phyloP scores from a whole-genome alignment of 2,888 invertebrate species.

The Octodonta nipae region DNA sequence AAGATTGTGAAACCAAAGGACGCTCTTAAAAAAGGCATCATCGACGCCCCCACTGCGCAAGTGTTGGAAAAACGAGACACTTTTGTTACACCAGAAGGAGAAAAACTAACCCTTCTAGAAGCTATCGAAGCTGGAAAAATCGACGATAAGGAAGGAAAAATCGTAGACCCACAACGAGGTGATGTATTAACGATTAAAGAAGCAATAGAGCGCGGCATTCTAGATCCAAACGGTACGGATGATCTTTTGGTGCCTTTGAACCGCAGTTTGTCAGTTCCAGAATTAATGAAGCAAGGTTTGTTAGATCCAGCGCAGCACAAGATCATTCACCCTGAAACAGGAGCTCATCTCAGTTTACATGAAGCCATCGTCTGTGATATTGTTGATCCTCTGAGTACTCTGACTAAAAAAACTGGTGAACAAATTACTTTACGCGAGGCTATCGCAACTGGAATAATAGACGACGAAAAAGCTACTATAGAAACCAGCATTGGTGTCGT shows the following conservation, averaged over 20 bases:
- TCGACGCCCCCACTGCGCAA: constrained; percentile 62
- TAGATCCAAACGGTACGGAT: constrained; percentile 64
- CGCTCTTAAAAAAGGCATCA: constrained; percentile 63
- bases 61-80: constrained; percentile 49
- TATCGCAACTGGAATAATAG: constrained; percentile 54
- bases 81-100: constrained; percentile 43
- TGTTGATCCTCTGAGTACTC: constrained; percentile 64
- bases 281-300: constrained; percentile 74
- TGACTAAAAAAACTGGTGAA: constrained; percentile 48
- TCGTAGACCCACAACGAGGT: constrained; percentile 72
- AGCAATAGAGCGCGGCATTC: constrained; percentile 69
- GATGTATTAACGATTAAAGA: constrained; percentile 67
- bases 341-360: constrained; percentile 58
- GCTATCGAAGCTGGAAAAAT: constrained; percentile 58
- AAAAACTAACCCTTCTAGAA: constrained; percentile 56
- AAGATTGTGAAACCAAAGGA: constrained; percentile 61
- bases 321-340: constrained; percentile 79
- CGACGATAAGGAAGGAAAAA: constrained; percentile 60
- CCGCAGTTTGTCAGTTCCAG: constrained; percentile 67
- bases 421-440: constrained; percentile 65
- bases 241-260: constrained; percentile 67
- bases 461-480: constrained; percentile 55
- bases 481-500: constrained; percentile 48
- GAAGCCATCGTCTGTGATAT: constrained; percentile 83
- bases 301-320: constrained; percentile 58